These are phyloP conservation scores for Actenoides hombroni DNA, from an alignment of 2,113 vertebrate species.

Conservation along the genomic window DNA sequence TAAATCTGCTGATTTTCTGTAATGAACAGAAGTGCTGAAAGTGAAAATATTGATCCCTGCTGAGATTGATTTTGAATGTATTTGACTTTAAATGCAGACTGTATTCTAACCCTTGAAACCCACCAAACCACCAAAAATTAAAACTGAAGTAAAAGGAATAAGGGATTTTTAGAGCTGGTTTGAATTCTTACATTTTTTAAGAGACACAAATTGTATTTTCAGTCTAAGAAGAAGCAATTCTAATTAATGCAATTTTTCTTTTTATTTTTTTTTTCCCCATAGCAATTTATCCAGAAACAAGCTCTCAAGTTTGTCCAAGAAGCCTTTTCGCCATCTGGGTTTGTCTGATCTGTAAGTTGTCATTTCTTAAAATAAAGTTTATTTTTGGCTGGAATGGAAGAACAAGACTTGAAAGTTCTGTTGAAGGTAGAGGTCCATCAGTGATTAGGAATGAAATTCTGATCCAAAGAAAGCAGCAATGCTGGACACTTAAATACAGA, in stretches of 20 bases:
- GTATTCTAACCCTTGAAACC: neutral
- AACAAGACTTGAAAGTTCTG: neutral
- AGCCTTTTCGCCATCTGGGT: conserved; percentile 90
- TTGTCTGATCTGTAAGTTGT: conserved; percentile 93
- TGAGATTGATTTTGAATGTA: neutral
- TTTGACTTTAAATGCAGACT: neutral
- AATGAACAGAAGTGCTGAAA: neutral
- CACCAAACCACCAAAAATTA: neutral
- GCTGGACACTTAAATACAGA: neutral
- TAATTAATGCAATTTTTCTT: conserved; percentile 53
- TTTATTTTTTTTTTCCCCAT: conserved; percentile 52
- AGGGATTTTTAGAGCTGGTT: neutral
- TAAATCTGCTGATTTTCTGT: neutral
- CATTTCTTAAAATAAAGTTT: conserved; percentile 27
- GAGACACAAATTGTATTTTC: neutral
- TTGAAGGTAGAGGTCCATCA: neutral
- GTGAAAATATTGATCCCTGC: conserved; percentile 1
- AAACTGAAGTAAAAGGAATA: neutral
- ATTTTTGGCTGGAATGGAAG: neutral
- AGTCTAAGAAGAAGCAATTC: neutral
- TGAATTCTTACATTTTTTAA: neutral
- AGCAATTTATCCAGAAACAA: conserved; percentile 98
- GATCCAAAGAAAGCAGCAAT: neutral
- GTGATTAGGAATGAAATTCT: neutral
- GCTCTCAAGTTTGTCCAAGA: conserved; percentile 91